Conservation (phyloP, 2,888 invertebrate species). For the Rutpela maculata region DNA sequence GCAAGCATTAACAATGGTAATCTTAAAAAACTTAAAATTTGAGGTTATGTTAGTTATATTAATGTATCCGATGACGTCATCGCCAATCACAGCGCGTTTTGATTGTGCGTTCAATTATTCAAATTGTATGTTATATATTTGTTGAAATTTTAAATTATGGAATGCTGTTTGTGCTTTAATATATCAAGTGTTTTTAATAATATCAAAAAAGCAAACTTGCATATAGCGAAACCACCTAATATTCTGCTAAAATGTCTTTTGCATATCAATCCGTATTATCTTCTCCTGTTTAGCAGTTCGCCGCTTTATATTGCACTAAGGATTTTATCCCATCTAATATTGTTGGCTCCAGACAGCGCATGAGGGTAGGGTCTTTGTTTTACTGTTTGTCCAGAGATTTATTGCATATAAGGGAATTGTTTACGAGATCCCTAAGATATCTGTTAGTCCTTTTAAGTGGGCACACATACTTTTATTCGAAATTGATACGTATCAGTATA, state of each 20-base stretch:
- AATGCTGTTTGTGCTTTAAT: too few species aligned
- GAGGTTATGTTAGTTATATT: too few species aligned
- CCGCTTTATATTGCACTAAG: constrained; percentile 29
- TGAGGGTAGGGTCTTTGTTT: constrained; percentile 57
- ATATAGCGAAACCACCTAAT: too few species aligned
- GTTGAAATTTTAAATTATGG: too few species aligned
- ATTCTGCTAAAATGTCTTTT: neutral
- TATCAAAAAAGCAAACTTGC: too few species aligned
- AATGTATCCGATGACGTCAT: too few species aligned
- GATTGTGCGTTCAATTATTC: too few species aligned
- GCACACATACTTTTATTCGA: constrained; percentile 53
- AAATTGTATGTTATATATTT: too few species aligned
- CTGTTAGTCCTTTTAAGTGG: constrained; percentile 59
- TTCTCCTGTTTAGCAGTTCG: constrained; percentile 8
- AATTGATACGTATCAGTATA: constrained; percentile 54
- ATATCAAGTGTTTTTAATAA: too few species aligned
- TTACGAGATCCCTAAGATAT: constrained; percentile 57
- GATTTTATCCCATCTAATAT: constrained; percentile 43
- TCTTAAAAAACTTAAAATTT: too few species aligned
- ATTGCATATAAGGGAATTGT: constrained; percentile 64
- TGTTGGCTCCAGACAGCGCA: constrained; percentile 41
- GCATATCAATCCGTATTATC: constrained; percentile 35
- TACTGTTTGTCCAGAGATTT: constrained; percentile 62
- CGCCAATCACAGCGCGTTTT: too few species aligned
- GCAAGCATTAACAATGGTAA: too few species aligned